Base-by-base conservation (phyloP, 2,888 invertebrate genomes). In the Drosophila quinaria region DNA sequence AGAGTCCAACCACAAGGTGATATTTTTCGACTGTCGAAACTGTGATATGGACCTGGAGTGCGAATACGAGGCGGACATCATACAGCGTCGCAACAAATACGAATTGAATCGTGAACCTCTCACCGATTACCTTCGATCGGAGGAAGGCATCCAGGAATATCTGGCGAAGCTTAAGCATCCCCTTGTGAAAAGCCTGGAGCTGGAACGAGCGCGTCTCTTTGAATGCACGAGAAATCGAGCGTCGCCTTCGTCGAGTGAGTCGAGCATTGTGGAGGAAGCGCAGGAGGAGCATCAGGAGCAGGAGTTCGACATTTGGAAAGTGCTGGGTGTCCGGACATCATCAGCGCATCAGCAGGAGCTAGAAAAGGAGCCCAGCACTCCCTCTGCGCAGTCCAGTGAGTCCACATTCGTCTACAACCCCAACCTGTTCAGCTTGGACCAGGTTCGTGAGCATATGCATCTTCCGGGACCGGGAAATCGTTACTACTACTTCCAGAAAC, bases 31-130 rank as follows among this genome's bases (percentile, higher is more conserved):
- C 6, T 89, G 86, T 33, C 82, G 83, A 9, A 90, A 44, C 13
- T 91, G 91, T 66, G 85, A 81, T 0, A 33, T 92, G 41, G 75
- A 77, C 3, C 33, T 55, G 1, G 84, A 91, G 0, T 59, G 84
- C 4, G 90, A 91, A 65, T 60, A 71, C 4, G 91, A 92, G 33
- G 75, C 90, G 3, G 85, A 87, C 0, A 8, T 91, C 1, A 70
- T 90, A 4, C 13, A 91, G 22, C 77, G 86, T n/a, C 86, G 92
- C 0, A 92, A 92, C 63, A 63, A 70, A 3, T 90, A 74, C 37
- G 37, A 55, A 19, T 13, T 8, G 3, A 17, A 46, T 15, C 39
- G 89, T 68, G 67, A 81, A 0, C 89, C 78, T 22, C 39, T 91
- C 31, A 79, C 79, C 0, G 78, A 90, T 50, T 22, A 47, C 0